Evolutionary conservation across 2,113 vertebrate species (phyloP).

Genomic region (Passer domesticus): DNA sequence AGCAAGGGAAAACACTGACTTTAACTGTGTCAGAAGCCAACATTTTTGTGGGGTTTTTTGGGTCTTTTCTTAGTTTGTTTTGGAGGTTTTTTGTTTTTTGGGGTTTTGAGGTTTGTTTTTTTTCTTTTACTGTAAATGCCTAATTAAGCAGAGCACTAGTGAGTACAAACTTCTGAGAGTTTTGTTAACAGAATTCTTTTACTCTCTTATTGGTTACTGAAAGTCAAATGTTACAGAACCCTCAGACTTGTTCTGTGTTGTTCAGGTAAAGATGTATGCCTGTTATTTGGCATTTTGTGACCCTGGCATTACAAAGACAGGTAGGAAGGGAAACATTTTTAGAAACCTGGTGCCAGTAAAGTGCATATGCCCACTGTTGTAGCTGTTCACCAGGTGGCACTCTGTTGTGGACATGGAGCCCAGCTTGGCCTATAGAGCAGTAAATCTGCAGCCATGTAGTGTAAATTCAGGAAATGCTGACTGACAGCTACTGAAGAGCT

Average conservation of each 20-base stretch:
- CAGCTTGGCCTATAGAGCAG: background rate
- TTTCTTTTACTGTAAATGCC: background rate
- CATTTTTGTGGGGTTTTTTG: background rate
- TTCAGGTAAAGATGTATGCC: background rate
- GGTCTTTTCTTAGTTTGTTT: background rate
- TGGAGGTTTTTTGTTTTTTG: no score
- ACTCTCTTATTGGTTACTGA: background rate
- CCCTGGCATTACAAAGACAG: background rate
- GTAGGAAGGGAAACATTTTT: background rate
- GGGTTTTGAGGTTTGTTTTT: background rate
- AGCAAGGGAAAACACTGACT: background rate
- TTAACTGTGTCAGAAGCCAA: background rate
- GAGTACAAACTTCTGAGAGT: background rate
- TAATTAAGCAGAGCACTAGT: background rate
- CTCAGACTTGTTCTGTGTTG: background rate
- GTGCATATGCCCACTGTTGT: background rate
- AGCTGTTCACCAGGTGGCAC: background rate
- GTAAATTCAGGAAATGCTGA: background rate
- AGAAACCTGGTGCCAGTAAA: background rate
- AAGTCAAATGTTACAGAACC: background rate
- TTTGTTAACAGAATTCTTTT: background rate
- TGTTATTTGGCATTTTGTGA: background rate
- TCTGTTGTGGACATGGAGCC: background rate
- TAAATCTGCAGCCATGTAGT: background rate
- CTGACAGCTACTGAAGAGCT: background rate